Evolutionary conservation across 1,140 invertebrate species (phyloP), one percentile per base, ranked within the genome.

Genomic region (Heliconius hewitsoni): DNA sequence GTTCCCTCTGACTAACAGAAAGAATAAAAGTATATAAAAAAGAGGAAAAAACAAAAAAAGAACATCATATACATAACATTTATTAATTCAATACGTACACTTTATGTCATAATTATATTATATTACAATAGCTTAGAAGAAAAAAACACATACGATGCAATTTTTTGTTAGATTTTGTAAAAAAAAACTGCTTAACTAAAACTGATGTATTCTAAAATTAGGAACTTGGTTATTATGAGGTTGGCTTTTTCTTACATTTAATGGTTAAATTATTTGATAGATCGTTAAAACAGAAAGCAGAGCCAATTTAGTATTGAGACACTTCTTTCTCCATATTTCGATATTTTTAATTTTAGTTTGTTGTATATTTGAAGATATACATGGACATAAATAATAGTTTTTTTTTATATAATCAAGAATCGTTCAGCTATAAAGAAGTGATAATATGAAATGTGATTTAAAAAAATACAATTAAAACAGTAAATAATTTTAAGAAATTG

Each of bases 101-200:
- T 60, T 66, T 66, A 66, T 30, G 27, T n/a, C 55, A 57, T 19
- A 55, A 57, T 57, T 23, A 57, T 23, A 46, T 46, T 60, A 60
- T 60, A 66, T 66, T 66, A 66, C 55, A 60, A 60, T 60, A 60
- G 55, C 55, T 60, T 60, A 66, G 9, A 66, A 66, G 23, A 66
- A 30, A 30, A 60, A 30, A 57, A 57, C 19, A 57, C n/a, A 57
- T n/a, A 23, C 5, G 23, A n/a, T 57, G 55, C 55, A 57, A n/a
- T 11, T 57, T 52, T 57, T 57, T 57, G 9, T n/a, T 66, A 66
- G 23, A 66, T 66, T 30, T 66, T 66, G 23, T 66, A 66, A 23
- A 66, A 66, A 66, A 66, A 66, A 30, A 4, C 16, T 13, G 0
- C 13, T 66, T 5, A 66, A 66, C 11, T 27, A 66, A 27, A 66